Evolutionary conservation across 2,113 vertebrate species (phyloP).

Genomic region (Loxodonta africana): DNA sequence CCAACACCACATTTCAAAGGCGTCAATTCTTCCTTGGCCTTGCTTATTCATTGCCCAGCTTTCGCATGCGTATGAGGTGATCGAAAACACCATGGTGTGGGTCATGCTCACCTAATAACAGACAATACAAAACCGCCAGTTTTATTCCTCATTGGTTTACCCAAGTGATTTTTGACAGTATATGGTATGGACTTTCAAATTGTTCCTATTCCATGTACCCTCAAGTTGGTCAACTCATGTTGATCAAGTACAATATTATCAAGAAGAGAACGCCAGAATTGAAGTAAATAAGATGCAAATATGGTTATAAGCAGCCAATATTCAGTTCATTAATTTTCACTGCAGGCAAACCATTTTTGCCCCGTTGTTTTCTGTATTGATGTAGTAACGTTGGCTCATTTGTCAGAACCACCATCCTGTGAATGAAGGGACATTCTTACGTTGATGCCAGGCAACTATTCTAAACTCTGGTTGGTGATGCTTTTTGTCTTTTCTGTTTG

Average conservation of each 20-base stretch:
- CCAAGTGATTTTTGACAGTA: not conserved
- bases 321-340: conserved; percentile 46
- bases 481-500: not conserved
- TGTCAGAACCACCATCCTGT: conserved; percentile 19
- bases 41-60: too few relatives aligned
- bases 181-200: not conserved
- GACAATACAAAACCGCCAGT: not conserved
- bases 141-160: not conserved
- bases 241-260: not conserved
- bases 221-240: not conserved
- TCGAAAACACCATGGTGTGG: too few relatives aligned
- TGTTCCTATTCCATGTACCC: not conserved
- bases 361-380: conserved; percentile 45
- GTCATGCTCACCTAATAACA: too few relatives aligned
- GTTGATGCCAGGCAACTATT: not conserved
- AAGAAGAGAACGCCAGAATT: not conserved
- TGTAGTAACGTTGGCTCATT: not conserved
- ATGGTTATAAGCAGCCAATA: not conserved
- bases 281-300: conserved; percentile 23
- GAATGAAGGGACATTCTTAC: not conserved
- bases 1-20: too few relatives aligned
- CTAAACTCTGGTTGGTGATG: conserved; percentile 2
- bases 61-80: too few relatives aligned
- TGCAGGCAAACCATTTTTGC: conserved; percentile 27
- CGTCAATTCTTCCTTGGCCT: too few relatives aligned